phyloP scores from a whole-genome alignment of 2,888 invertebrate genomes.

The Nasonovia ribisnigri region DNA sequence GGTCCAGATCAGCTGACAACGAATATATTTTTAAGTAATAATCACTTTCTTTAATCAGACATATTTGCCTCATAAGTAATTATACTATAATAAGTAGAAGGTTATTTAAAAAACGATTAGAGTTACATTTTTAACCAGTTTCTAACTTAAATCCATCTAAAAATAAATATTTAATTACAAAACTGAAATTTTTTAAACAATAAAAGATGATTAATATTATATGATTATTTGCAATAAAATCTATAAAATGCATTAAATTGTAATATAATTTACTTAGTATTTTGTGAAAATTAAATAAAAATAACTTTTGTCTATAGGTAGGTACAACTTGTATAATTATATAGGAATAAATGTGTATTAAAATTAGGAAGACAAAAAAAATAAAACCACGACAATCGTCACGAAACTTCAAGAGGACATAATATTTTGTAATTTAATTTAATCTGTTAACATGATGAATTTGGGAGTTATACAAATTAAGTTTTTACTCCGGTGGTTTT shows the following conservation, averaged over 20 bases:
- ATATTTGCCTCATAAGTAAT: neutral
- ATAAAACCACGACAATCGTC: neutral
- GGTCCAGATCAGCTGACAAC: conserved; percentile 13
- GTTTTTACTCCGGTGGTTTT: neutral
- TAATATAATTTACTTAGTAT: neutral
- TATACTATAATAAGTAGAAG: neutral
- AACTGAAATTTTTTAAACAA: neutral
- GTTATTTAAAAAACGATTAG: neutral
- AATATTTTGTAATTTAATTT: neutral
- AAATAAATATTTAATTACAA: neutral
- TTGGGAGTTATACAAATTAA: neutral
- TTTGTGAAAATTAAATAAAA: neutral
- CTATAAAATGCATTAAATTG: neutral
- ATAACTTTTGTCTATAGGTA: neutral
- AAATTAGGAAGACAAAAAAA: neutral
- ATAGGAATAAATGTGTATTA: neutral
- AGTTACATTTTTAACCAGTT: neutral
- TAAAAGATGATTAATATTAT: neutral
- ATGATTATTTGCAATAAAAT: neutral
- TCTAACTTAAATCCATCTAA: neutral
- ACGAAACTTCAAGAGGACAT: neutral
- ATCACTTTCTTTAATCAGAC: neutral
- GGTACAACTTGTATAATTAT: no score
- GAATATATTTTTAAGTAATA: neutral
- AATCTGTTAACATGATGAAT: neutral